These are phyloP conservation scores for Pseudorhombus dupliciocellatus DNA, from an alignment of 2,113 vertebrate genomes.

Conservation along the genomic window DNA sequence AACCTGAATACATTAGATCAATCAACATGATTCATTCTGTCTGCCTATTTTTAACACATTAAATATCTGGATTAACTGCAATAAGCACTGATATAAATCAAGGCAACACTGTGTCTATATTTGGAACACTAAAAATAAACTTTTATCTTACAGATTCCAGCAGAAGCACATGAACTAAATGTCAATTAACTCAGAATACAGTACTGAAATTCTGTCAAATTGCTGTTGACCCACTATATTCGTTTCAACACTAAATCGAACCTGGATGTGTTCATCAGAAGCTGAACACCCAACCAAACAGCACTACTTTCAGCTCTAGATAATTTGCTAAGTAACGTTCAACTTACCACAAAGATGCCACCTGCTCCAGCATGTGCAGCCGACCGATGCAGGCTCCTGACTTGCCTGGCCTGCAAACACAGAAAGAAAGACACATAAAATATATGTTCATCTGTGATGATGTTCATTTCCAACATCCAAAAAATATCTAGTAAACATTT, in stretches of 20 bases:
- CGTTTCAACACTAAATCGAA: background rate
- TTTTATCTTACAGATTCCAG: background rate
- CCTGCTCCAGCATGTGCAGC: slow-evolving; percentile 84
- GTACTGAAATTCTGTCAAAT: background rate
- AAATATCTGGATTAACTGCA: background rate
- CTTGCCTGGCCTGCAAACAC: slow-evolving; percentile 82
- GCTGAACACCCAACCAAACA: background rate
- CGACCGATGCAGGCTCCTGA: slow-evolving; percentile 85
- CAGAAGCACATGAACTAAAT: background rate
- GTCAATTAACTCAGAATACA: background rate
- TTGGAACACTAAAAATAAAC: background rate
- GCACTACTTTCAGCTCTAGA: background rate
- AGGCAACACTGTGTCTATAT: background rate
- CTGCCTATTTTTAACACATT: background rate
- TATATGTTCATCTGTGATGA: background rate
- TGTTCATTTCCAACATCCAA: background rate
- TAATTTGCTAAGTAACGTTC: background rate
- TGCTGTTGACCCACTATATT: background rate
- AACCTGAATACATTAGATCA: too few species aligned
- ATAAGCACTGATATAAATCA: background rate
- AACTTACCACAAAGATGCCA: slow-evolving; percentile 93
- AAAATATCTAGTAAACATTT: too few species aligned
- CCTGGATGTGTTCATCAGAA: background rate
- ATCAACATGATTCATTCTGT: too few species aligned
- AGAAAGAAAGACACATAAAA: slow-evolving; percentile 20